These are phyloP conservation scores for Xenopus petersii DNA, from an alignment of 2,797 vertebrate species.

Conservation along the genomic window DNA sequence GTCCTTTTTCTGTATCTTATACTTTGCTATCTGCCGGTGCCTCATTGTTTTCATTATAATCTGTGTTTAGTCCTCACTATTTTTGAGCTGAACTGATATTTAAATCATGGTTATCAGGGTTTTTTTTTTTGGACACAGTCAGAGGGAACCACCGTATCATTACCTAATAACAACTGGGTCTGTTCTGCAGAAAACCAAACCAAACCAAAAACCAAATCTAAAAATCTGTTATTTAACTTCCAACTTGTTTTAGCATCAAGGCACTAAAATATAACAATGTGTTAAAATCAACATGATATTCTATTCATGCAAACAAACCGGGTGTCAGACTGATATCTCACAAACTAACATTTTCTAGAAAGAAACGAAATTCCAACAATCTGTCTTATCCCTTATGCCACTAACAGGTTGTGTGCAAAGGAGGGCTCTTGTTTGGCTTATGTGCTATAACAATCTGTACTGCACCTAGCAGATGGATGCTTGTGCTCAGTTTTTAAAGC, in stretches of 20 bases:
- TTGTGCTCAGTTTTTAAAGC: not conserved
- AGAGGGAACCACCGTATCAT: too few relatives aligned
- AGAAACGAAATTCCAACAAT: constrained; percentile 6
- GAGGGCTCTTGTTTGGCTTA: not conserved
- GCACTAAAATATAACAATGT: not conserved
- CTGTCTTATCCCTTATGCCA: constrained; percentile 6
- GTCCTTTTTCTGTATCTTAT: too few relatives aligned
- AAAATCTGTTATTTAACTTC: too few relatives aligned
- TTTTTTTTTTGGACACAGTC: too few relatives aligned
- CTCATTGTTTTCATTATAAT: not conserved
- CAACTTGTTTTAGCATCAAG: not conserved
- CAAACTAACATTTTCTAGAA: not conserved
- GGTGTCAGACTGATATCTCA: not conserved
- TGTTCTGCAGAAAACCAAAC: too few relatives aligned
- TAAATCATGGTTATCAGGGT: too few relatives aligned
- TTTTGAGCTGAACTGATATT: not conserved
- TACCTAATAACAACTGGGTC: too few relatives aligned
- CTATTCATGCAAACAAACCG: not conserved
- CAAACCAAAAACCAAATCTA: too few relatives aligned
- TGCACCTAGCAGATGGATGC: not conserved
- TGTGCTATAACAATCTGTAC: not conserved
- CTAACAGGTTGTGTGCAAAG: not conserved
- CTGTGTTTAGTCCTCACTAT: not conserved
- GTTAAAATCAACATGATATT: not conserved
- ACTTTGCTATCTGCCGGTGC: not conserved